A percentile compares a stretch with the other conserved stretches of the same genome.
phyloP scores from a whole-genome alignment of 1,140 invertebrate genomes.

The Acromyrmex echinatior region DNA sequence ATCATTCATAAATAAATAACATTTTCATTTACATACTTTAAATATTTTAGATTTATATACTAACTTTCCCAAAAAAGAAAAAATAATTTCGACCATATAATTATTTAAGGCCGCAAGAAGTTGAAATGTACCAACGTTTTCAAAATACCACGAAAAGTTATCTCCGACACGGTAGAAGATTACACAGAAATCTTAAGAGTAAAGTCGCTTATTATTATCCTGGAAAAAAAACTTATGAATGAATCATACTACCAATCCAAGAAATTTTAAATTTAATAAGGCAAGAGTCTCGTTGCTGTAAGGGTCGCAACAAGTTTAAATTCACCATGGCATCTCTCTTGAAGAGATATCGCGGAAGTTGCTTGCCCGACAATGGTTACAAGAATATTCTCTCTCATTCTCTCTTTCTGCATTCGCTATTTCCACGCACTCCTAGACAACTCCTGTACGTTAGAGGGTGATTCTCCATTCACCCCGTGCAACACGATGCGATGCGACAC shows the following conservation, averaged over 20 bases:
- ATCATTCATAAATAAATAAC: background rate
- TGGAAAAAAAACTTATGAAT: conserved; percentile 33
- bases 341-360: conserved; percentile 56
- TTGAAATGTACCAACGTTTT: background rate
- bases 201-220: background rate
- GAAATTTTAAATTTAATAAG: conserved; percentile 54
- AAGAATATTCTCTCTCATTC: conserved; percentile 44
- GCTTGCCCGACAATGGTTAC: conserved; percentile 42
- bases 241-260: conserved; percentile 44
- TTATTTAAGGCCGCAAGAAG: background rate
- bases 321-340: conserved; percentile 42
- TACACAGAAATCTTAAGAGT: background rate
- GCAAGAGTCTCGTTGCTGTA: conserved; percentile 1
- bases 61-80: background rate
- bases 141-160: conserved; percentile 4
- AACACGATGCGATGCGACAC: conserved; percentile 7
- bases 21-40: background rate
- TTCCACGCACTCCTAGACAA: conserved; percentile 24
- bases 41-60: conserved; percentile 4
- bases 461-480: conserved; percentile 11
- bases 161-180: background rate
- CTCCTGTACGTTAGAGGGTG: conserved; percentile 35
- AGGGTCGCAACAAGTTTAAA: conserved; percentile 56
- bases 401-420: conserved; percentile 28
- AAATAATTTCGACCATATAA: background rate